These are phyloP conservation scores for Chymomyza procnemis DNA, from an alignment of 2,888 invertebrate species.

Conservation along the genomic window DNA sequence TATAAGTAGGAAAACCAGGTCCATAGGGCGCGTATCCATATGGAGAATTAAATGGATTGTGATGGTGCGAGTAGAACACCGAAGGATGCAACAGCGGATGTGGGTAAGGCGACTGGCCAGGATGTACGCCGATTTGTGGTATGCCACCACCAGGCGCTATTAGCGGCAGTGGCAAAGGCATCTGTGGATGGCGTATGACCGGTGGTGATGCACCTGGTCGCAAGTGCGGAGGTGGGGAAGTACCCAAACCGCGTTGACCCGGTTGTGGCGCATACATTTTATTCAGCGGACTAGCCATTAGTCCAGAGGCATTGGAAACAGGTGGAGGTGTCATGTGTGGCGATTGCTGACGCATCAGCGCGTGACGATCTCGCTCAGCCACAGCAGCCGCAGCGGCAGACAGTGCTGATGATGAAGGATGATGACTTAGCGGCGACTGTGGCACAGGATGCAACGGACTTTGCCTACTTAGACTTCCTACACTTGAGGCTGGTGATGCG, in stretches of 20 bases:
- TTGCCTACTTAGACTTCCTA: conserved; percentile 76
- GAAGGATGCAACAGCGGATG: conserved; percentile 84
- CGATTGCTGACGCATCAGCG: conserved; percentile 78
- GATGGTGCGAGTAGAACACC: conserved; percentile 87
- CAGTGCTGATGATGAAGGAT: conserved; percentile 77
- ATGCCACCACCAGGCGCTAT: conserved; percentile 78
- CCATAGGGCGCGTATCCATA: conserved; percentile 81
- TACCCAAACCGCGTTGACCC: conserved; percentile 80
- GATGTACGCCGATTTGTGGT: conserved; percentile 82
- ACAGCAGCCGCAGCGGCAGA: conserved; percentile 79
- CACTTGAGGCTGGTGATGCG: conserved; percentile 76
- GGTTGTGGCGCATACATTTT: conserved; percentile 80
- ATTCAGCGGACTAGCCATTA: conserved; percentile 78
- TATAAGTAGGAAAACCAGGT: conserved; percentile 78
- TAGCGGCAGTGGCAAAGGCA: conserved; percentile 78
- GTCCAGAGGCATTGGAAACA: conserved; percentile 78
- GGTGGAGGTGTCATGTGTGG: conserved; percentile 79
- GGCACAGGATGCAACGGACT: conserved; percentile 79
- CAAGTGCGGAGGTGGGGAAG: conserved; percentile 78
- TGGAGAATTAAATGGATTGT: conserved; percentile 80
- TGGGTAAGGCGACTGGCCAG: conserved; percentile 86
- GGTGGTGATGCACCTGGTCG: conserved; percentile 80
- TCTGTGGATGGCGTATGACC: conserved; percentile 79
- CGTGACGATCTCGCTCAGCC: conserved; percentile 78
- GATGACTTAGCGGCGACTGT: conserved; percentile 78